Evolutionary conservation across 2,888 invertebrate species (phyloP).

Genomic region (Cephus spinipes): DNA sequence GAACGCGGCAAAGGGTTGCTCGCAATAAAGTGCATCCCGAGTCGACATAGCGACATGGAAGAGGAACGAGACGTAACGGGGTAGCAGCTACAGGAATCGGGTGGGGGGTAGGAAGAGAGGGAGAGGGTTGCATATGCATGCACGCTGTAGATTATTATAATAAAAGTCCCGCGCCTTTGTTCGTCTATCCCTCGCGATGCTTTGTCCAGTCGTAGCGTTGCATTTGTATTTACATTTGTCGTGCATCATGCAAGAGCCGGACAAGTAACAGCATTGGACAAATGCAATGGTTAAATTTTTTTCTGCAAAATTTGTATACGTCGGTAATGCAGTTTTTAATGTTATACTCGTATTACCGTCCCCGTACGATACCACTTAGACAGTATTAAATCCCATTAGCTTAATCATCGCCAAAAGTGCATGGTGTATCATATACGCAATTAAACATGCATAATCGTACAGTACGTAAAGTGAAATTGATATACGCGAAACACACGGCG

Average conservation of each 20-base stretch:
- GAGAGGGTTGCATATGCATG: constrained; percentile 21
- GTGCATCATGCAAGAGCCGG: constrained; percentile 24
- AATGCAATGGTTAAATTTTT: constrained; percentile 34
- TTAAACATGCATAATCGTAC: too few species aligned
- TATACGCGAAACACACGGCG: too few species aligned
- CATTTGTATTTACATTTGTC: constrained; percentile 42
- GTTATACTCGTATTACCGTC: too few species aligned
- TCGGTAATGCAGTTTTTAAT: too few species aligned
- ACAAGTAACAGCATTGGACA: constrained; percentile 27
- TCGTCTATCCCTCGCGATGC: constrained; percentile 34
- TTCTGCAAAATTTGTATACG: too few species aligned
- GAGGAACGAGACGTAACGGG: neutral
- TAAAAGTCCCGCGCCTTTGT: constrained; percentile 50
- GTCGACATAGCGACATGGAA: neutral
- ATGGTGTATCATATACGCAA: too few species aligned
- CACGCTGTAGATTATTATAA: constrained; percentile 51
- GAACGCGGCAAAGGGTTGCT: neutral
- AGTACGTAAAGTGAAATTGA: too few species aligned
- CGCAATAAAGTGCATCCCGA: constrained; percentile 2
- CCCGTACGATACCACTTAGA: too few species aligned
- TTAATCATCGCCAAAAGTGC: too few species aligned
- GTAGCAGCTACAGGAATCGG: neutral
- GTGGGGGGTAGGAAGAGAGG: neutral
- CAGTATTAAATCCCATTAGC: too few species aligned
- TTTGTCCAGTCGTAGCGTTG: constrained; percentile 23